Conservation (phyloP, 64 coral and sea anemone genomes). For the Montipora capricornis region DNA sequence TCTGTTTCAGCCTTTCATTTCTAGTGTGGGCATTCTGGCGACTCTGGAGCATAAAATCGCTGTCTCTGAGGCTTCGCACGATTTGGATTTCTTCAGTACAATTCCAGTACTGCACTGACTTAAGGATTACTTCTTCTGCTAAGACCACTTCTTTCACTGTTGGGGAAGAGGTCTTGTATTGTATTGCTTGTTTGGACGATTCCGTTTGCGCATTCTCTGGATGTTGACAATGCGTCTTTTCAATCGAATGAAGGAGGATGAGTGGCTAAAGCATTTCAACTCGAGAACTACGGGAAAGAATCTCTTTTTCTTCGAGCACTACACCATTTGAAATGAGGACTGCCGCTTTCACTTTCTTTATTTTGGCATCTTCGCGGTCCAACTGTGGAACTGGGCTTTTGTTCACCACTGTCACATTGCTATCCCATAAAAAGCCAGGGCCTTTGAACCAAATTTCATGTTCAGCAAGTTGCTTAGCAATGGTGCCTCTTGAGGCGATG, state of each 20-base stretch:
- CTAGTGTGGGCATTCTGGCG: constrained; percentile 20
- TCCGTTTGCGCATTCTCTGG: constrained; percentile 38
- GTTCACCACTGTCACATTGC: not conserved
- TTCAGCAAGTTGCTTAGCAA: not conserved
- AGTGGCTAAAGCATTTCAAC: not conserved
- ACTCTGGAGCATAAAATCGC: constrained; percentile 36
- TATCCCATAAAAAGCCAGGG: not conserved
- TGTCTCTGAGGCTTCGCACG: not conserved
- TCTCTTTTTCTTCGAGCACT: not conserved
- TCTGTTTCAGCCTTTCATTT: constrained; percentile 17
- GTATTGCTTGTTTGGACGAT: constrained; percentile 1
- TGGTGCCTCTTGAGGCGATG: constrained; percentile 1
- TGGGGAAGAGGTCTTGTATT: not conserved
- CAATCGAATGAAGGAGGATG: not conserved
- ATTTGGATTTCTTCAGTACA: constrained; percentile 17
- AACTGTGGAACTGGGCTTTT: not conserved
- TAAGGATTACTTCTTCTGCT: constrained; percentile 48
- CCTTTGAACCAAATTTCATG: constrained; percentile 21
- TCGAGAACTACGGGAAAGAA: not conserved
- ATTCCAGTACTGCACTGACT: not conserved
- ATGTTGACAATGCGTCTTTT: constrained; percentile 16
- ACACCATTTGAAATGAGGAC: not conserved
- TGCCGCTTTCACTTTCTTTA: not conserved
- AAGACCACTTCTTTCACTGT: constrained; percentile 23
- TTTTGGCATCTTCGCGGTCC: constrained; percentile 5